Conservation (phyloP, 2,888 invertebrate genomes). For the Lingula anatina region DNA sequence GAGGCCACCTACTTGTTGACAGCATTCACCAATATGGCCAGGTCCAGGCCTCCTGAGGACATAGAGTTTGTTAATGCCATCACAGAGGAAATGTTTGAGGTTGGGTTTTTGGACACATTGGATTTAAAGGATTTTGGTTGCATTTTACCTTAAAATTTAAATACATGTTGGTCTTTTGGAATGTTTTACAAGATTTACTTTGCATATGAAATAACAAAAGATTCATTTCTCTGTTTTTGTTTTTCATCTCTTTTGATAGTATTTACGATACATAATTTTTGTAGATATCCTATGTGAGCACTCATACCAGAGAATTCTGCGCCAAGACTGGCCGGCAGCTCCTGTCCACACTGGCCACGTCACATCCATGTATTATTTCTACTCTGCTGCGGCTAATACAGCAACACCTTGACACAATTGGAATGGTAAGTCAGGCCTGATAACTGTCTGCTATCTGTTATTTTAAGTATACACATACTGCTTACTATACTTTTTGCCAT, state of each 20-base stretch:
- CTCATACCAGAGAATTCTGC: constrained; percentile 66
- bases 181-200: no score
- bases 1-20: constrained; percentile 74
- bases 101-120: no score
- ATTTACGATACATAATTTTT: no score
- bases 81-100: not conserved
- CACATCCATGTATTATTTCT: constrained; percentile 67
- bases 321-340: constrained; percentile 71
- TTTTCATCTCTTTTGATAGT: no score
- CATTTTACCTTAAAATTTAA: not conserved
- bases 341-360: constrained; percentile 65
- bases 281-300: constrained; percentile 70
- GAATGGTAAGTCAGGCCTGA: constrained; percentile 54
- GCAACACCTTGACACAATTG: constrained; percentile 60
- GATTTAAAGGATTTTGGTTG: no score
- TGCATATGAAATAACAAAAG: no score
- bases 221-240: no score
- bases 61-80: constrained; percentile 55
- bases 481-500: not conserved
- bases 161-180: no score
- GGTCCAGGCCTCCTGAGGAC: constrained; percentile 61
- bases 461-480: not conserved
- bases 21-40: constrained; percentile 74
- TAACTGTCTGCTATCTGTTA: not conserved
- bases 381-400: constrained; percentile 59